Base-by-base conservation (phyloP, 2,797 vertebrate genomes). In the Poeciliopsis turneri region DNA sequence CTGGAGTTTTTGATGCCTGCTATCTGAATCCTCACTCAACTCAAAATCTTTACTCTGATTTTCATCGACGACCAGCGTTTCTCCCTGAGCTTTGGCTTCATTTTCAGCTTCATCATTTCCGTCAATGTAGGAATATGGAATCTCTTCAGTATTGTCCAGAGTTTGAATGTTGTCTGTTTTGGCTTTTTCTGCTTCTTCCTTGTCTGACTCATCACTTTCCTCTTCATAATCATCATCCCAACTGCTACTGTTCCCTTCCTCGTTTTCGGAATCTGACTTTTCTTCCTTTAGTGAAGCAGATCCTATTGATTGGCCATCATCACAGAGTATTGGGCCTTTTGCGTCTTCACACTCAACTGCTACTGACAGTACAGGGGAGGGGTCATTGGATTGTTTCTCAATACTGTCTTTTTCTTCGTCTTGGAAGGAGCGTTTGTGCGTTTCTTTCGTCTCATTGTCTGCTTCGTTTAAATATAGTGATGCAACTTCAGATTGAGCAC, bases 11-110 rank as follows among this genome's bases (percentile, higher is more conserved):
- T 90, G 85, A 23, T 92, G 75, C 53, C 80, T 74, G 84, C 93
- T 92, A 85, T 93, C 93, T 7, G 93, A 95, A 89, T 94, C 92
- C 46, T 93, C 87, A 77, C 88, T 89, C 33, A 78, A 28, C 74
- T 92, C 90, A 49, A 92, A 77, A 0, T 87, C 79, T 84, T 90
- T 84, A 66, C 70, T 82, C 66, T 28, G 72, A 74, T 12, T 88
- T 78, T 87, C 25, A 43, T 49, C 70, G 70, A 45, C 69, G 2
- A 28, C 23, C 49, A 81, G 69, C 10, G 84, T 75, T 28, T 84
- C 78, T 43, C 61, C 68, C 49, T 86, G 78, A 36, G 75, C 85
- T 18, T 84, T 61, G 77, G 75, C 85, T 61, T 81, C 5, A 0
- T 76, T 36, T 1, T 28, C 49, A 73, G 73, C 36, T 72, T 93